Conservation (phyloP, 2,888 invertebrate genomes). For the Apodemia zela region DNA sequence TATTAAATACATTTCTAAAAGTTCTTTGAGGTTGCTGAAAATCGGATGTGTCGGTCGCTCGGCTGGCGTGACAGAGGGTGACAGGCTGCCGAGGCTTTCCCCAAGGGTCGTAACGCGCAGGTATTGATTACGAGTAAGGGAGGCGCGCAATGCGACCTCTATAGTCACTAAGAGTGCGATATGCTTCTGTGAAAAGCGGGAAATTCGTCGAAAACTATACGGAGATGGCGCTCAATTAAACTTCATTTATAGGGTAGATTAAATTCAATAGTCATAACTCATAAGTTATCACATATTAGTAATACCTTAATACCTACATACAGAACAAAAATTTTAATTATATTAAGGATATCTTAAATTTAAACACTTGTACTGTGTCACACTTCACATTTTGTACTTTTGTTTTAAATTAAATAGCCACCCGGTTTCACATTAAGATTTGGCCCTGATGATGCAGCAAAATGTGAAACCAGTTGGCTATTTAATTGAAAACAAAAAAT, state of each 20-base stretch:
- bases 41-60: slow-evolving; percentile 46
- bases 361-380: too few relatives aligned
- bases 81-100: slow-evolving; percentile 47
- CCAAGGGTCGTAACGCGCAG: slow-evolving; percentile 50
- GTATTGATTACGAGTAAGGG: slow-evolving; percentile 66
- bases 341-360: too few relatives aligned
- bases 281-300: too few relatives aligned
- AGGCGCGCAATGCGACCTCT: slow-evolving; percentile 56
- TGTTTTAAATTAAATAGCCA: too few relatives aligned
- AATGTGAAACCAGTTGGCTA: too few relatives aligned
- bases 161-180: slow-evolving; percentile 33
- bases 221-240: slow-evolving; percentile 55
- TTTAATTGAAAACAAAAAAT: too few relatives aligned
- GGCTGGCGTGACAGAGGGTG: slow-evolving; percentile 63
- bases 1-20: slow-evolving; percentile 33
- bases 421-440: too few relatives aligned
- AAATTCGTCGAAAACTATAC: slow-evolving; percentile 50
- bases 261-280: too few relatives aligned
- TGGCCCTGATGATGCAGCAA: too few relatives aligned
- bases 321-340: too few relatives aligned
- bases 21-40: slow-evolving; percentile 29
- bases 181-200: slow-evolving; percentile 43
- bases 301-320: too few relatives aligned
- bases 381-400: too few relatives aligned
- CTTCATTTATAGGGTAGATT: background rate